A percentile compares a stretch with the other conserved stretches of the same genome.
phyloP scores from a whole-genome alignment of 2,113 vertebrate genomes.

The Anguilla rostrata region DNA sequence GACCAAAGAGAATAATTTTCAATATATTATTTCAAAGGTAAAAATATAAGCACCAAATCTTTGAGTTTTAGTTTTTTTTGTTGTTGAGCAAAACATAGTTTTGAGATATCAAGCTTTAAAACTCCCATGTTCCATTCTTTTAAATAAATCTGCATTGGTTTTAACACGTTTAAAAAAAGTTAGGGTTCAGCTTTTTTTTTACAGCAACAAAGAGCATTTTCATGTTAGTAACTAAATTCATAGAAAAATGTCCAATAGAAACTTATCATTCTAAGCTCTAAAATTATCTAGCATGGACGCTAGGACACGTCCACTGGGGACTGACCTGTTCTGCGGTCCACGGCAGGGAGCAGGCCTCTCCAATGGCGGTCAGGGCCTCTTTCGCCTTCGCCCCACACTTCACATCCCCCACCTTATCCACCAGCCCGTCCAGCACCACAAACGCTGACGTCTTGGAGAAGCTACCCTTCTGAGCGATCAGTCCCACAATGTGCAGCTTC shows the following conservation, averaged over 20 bases:
- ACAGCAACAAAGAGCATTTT: too few relatives aligned
- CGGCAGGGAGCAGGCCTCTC: conserved; percentile 82
- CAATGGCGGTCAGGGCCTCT: conserved; percentile 89
- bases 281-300: background rate
- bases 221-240: too few relatives aligned
- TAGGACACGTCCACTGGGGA: background rate
- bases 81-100: too few relatives aligned
- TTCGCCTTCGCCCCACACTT: conserved; percentile 95
- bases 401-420: conserved; percentile 93
- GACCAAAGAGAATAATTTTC: background rate
- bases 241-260: background rate
- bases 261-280: background rate
- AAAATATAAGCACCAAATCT: too few relatives aligned
- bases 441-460: conserved; percentile 94
- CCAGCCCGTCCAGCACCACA: conserved; percentile 88
- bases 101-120: background rate
- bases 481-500: conserved; percentile 89
- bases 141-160: too few relatives aligned
- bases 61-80: too few relatives aligned
- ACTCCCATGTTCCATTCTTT: background rate
- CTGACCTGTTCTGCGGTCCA: conserved; percentile 97
- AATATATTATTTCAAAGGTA: background rate
- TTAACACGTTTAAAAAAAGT: too few relatives aligned
- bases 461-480: conserved; percentile 86
- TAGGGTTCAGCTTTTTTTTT: too few relatives aligned